phyloP scores from a whole-genome alignment of 1,140 invertebrate species.

The Argopecten irradians region DNA sequence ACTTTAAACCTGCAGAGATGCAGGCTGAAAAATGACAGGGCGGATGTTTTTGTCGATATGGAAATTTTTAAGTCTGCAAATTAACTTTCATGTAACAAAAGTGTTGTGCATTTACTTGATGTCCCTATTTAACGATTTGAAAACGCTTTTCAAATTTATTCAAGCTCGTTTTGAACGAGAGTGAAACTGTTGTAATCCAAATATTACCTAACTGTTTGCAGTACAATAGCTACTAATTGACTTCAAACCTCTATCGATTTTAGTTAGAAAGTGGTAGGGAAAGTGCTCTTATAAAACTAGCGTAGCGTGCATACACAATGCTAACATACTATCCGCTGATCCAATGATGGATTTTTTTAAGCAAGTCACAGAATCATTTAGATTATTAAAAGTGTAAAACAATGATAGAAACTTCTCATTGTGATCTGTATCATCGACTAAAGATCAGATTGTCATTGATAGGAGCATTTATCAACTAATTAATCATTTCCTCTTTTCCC shows the following conservation, averaged over 20 bases:
- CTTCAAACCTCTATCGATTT: neutral
- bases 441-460: neutral
- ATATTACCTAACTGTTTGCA: neutral
- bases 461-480: neutral
- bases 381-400: neutral
- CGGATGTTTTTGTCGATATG: neutral
- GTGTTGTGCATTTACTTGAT: neutral
- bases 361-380: neutral
- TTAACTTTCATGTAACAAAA: conserved; percentile 10
- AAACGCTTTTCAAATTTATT: neutral
- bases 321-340: neutral
- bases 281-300: neutral
- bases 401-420: neutral
- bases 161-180: neutral
- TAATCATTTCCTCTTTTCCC: neutral
- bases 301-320: neutral
- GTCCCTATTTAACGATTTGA: neutral
- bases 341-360: neutral
- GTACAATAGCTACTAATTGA: neutral
- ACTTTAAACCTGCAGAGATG: neutral
- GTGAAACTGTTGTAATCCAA: neutral
- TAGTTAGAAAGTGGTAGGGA: neutral
- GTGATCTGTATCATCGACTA: neutral
- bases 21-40: neutral
- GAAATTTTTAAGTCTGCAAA: neutral